Evolutionary conservation across 2,113 vertebrate genomes (phyloP).

Genomic region (pig (Sus scrofa)): DNA sequence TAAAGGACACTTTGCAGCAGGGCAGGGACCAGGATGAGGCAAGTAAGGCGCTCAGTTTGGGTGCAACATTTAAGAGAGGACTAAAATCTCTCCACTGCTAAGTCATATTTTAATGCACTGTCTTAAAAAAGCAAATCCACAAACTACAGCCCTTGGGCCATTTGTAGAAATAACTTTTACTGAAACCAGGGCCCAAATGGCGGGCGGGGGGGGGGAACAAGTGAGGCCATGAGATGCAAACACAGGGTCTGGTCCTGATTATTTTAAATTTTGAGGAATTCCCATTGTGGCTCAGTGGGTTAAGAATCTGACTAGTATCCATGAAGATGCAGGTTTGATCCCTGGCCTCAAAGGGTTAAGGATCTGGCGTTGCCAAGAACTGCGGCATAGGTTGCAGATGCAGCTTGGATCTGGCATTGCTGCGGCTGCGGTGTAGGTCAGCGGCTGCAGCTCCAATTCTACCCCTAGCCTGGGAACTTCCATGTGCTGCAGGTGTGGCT

Average conservation of each 20-base stretch:
- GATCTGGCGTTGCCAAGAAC: too few species aligned
- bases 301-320: not conserved
- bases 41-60: not conserved
- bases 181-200: not conserved
- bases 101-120: not conserved
- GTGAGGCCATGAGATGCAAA: not conserved
- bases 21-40: not conserved
- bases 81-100: not conserved
- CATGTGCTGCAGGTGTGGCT: too few species aligned
- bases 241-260: not conserved
- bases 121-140: not conserved
- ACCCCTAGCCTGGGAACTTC: too few species aligned
- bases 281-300: not conserved
- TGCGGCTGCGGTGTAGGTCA: too few species aligned
- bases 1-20: not conserved
- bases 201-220: accelerated
- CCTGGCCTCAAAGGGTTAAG: too few species aligned
- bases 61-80: not conserved
- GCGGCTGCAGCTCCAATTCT: too few species aligned
- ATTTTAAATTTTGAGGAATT: not conserved
- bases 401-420: too few species aligned
- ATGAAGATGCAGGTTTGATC: too few species aligned
- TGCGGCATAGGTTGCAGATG: too few species aligned
- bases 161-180: not conserved
- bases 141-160: not conserved